Evolutionary conservation across 1,140 invertebrate species (phyloP).

Genomic region (Muscidifurax raptorellus): DNA sequence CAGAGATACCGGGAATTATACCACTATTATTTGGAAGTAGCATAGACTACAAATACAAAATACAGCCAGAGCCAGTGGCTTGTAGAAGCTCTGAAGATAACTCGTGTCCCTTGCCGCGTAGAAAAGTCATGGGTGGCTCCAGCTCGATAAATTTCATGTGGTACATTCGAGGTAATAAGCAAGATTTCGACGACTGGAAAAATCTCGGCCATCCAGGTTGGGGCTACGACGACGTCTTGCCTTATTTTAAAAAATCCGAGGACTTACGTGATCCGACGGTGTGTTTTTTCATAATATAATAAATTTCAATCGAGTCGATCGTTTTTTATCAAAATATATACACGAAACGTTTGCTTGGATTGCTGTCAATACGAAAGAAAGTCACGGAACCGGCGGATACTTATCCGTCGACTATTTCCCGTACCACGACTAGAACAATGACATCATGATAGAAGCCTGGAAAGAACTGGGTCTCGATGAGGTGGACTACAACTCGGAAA

Average conservation of each 20-base stretch:
- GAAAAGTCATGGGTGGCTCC: conserved; percentile 75
- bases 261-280: background rate
- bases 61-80: conserved; percentile 22
- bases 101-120: background rate
- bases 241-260: conserved; percentile 43
- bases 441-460: conserved; percentile 23
- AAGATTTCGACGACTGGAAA: conserved; percentile 82
- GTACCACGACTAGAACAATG: background rate
- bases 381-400: conserved; percentile 1
- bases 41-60: conserved; percentile 26
- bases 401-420: conserved; percentile 1
- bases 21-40: background rate
- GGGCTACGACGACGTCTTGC: conserved; percentile 76
- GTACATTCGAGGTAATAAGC: conserved; percentile 80
- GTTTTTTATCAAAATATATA: background rate
- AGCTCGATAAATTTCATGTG: conserved; percentile 81
- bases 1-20: conserved; percentile 4
- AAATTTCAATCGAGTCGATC: background rate
- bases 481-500: conserved; percentile 13
- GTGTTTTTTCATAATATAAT: background rate
- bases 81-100: background rate
- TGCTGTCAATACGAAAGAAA: background rate
- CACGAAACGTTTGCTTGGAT: background rate
- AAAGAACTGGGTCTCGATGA: conserved; percentile 33
- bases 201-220: conserved; percentile 78